These are phyloP conservation scores for Psilanteris sp. DNA, from an alignment of 1,140 invertebrate species.

Conservation along the genomic window DNA sequence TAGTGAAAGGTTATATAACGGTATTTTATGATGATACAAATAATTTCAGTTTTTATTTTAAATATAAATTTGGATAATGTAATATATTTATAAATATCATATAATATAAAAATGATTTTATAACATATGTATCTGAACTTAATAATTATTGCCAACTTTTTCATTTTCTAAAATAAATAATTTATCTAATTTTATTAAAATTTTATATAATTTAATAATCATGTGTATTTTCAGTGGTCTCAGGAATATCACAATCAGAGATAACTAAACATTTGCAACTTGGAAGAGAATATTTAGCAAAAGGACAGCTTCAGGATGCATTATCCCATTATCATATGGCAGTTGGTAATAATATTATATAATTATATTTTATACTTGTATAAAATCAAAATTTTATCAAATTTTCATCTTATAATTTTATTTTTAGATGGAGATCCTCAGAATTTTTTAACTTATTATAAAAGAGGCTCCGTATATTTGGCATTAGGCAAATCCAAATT, in stretches of 20 bases:
- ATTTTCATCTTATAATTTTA: conserved; percentile 33
- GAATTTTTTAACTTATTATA: conserved; percentile 97
- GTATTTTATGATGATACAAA: conserved; percentile 20
- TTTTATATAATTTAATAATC: too few relatives aligned
- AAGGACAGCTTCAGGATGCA: conserved; percentile 97
- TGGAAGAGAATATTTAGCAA: conserved; percentile 93
- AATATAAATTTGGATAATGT: too few relatives aligned
- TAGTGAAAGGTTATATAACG: conserved; percentile 55
- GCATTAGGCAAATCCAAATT: conserved; percentile 97
- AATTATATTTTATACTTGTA: conserved; percentile 7
- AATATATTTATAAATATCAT: too few relatives aligned
- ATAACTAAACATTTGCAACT: conserved; percentile 95
- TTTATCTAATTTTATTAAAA: too few relatives aligned
- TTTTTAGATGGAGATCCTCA: conserved; percentile 94
- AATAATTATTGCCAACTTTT: too few relatives aligned
- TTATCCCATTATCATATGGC: conserved; percentile 98
- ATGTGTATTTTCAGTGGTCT: too few relatives aligned
- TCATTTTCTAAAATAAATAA: too few relatives aligned
- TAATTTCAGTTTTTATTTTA: conserved; percentile 25
- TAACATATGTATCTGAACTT: too few relatives aligned
- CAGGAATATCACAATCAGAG: conserved; percentile 85
- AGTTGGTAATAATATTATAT: conserved; percentile 85
- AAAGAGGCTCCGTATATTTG: conserved; percentile 97
- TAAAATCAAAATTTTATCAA: too few relatives aligned
- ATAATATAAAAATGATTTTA: too few relatives aligned